phyloP scores from a whole-genome alignment of 2,797 vertebrate species.

The Gallirallus australis region DNA sequence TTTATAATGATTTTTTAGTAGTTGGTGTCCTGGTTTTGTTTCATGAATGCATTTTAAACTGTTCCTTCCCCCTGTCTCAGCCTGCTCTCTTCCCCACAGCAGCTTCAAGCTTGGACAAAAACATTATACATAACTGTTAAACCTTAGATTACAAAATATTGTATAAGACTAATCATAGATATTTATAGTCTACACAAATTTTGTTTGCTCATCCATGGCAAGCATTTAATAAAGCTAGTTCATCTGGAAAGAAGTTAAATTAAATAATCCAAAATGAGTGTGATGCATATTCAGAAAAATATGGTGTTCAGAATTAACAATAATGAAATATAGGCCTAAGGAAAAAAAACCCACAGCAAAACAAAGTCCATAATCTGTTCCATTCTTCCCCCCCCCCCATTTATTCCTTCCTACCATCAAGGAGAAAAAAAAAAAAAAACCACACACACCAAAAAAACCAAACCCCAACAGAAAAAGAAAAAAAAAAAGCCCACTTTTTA shows the following conservation, averaged over 20 bases:
- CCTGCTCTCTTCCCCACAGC: neutral
- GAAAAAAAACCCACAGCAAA: neutral
- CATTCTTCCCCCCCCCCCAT: neutral
- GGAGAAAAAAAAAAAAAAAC: neutral
- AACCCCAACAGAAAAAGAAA: neutral
- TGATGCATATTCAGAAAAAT: slow-evolving; percentile 77
- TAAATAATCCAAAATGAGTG: slow-evolving; percentile 79
- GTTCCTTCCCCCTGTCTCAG: neutral
- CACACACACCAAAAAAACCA: neutral
- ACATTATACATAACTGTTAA: slow-evolving; percentile 63
- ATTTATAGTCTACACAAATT: slow-evolving; percentile 78
- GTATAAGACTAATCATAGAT: slow-evolving; percentile 75
- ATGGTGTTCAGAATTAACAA: slow-evolving; percentile 57
- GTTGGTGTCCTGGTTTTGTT: neutral
- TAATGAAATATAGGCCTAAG: slow-evolving; percentile 33
- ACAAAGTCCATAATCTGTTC: neutral
- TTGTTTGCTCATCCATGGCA: slow-evolving; percentile 79
- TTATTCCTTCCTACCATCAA: neutral
- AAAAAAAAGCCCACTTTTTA: neutral
- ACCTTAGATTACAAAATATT: slow-evolving; percentile 71
- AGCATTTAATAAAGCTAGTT: slow-evolving; percentile 81
- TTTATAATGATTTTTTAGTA: neutral
- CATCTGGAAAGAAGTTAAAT: slow-evolving; percentile 83
- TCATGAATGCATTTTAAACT: neutral
- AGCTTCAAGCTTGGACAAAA: slow-evolving; percentile 52